Evolutionary conservation across 2,113 vertebrate species (phyloP).

Genomic region (Balaenoptera acutorostrata): DNA sequence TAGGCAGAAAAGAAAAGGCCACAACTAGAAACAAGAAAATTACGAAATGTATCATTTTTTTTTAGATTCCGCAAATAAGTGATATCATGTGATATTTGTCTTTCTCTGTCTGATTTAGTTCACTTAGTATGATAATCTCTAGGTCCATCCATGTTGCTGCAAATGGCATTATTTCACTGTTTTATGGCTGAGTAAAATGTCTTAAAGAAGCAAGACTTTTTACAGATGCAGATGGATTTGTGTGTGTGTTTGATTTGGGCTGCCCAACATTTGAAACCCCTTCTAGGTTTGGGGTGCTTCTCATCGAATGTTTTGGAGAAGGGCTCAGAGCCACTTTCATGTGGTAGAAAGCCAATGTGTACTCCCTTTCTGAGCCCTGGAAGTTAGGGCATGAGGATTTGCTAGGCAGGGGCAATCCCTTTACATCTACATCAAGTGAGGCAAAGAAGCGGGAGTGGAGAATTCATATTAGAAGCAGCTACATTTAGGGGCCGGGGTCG

Average conservation of each 20-base stretch:
- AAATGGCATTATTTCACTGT: neutral
- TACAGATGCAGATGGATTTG: neutral
- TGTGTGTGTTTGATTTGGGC: neutral
- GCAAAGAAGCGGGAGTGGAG: neutral
- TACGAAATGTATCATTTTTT: neutral
- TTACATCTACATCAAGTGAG: rapidly evolving
- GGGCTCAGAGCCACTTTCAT: neutral
- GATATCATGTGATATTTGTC: neutral
- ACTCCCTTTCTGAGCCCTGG: neutral
- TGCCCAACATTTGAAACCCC: neutral
- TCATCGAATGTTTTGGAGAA: neutral
- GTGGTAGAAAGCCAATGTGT: neutral
- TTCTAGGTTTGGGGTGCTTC: neutral
- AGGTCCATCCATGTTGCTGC: neutral
- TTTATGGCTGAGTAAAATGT: neutral
- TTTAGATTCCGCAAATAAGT: neutral
- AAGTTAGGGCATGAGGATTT: neutral
- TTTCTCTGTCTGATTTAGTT: neutral
- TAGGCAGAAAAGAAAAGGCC: neutral
- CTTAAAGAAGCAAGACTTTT: neutral
- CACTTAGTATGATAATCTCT: neutral
- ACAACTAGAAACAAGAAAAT: neutral
- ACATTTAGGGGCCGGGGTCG: rapidly evolving
- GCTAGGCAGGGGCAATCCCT: neutral
- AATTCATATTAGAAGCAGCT: neutral